phyloP scores from a whole-genome alignment of 1,140 invertebrate genomes.

The Apocrypta bakeri region DNA sequence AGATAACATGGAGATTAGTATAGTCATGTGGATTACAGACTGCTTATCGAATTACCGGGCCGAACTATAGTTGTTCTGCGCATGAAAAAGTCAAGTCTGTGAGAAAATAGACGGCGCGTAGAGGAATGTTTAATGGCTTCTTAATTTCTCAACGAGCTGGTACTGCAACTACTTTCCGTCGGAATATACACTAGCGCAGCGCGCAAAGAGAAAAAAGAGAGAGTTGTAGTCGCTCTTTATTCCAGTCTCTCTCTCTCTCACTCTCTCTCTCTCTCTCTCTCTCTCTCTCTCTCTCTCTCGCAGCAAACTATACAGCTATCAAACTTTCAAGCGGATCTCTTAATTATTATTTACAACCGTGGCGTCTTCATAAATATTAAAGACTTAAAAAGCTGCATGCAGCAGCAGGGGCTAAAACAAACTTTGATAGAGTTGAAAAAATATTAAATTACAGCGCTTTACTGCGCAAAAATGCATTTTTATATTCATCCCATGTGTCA shows the following conservation, averaged over 20 bases:
- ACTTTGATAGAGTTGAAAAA: constrained; percentile 38
- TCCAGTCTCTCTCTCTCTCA: not conserved
- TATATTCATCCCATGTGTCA: not conserved
- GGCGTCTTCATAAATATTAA: constrained; percentile 44
- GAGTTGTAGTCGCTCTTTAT: not conserved
- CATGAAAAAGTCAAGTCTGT: not conserved
- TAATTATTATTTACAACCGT: constrained; percentile 49
- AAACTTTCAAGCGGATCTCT: constrained; percentile 35
- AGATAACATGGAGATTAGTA: constrained; percentile 3
- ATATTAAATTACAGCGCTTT: constrained; percentile 32
- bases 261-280: not conserved
- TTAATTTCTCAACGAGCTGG: constrained; percentile 22
- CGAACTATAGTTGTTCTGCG: not conserved
- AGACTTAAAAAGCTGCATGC: not conserved
- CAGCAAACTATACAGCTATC: constrained; percentile 28
- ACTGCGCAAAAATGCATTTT: not conserved
- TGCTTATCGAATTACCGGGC: constrained; percentile 33
- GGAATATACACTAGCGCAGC: not conserved
- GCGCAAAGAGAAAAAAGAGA: not conserved
- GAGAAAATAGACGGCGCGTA: not conserved
- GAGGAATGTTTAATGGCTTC: constrained; percentile 36
- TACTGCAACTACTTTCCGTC: not conserved
- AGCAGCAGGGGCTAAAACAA: constrained; percentile 12
- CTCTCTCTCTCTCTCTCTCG: not conserved
- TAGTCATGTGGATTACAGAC: constrained; percentile 13